phyloP scores from a whole-genome alignment of 2,797 vertebrate species.

The Yasuhikotakia modesta region DNA sequence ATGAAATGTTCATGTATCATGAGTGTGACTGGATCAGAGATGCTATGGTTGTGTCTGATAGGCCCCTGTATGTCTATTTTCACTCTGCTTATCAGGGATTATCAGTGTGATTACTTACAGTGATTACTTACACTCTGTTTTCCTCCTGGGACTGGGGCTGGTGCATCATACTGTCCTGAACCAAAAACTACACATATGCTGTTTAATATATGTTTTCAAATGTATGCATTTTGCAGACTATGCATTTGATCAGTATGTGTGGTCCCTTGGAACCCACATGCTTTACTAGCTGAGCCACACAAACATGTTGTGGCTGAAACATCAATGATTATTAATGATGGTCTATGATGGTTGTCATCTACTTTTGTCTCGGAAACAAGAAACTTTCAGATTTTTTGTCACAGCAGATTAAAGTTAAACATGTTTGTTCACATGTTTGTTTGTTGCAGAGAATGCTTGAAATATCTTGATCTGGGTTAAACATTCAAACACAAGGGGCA shows the following conservation, averaged over 20 bases:
- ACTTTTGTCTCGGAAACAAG: not conserved
- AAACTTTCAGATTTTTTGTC: no score
- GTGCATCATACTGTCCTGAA: not conserved
- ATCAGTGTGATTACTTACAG: conserved; percentile 66
- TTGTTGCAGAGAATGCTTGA: not conserved
- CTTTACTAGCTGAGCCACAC: no score
- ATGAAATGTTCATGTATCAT: conserved; percentile 8
- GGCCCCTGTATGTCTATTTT: conserved; percentile 68
- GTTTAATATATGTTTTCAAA: not conserved
- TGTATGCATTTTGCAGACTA: no score
- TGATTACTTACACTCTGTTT: not conserved
- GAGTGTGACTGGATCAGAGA: not conserved
- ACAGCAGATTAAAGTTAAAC: not conserved
- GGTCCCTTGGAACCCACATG: no score
- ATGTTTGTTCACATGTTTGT: conserved; percentile 1
- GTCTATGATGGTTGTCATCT: not conserved
- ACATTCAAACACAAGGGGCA: not conserved
- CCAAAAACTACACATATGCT: not conserved
- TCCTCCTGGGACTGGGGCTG: not conserved
- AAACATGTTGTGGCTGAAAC: not conserved
- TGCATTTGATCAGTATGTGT: no score
- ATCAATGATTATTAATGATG: not conserved
- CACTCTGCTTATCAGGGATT: conserved; percentile 74
- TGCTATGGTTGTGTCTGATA: conserved; percentile 43
- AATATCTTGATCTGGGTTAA: not conserved